phyloP scores from a whole-genome alignment of 1,140 invertebrate genomes.

The Ectropis grisescens region DNA sequence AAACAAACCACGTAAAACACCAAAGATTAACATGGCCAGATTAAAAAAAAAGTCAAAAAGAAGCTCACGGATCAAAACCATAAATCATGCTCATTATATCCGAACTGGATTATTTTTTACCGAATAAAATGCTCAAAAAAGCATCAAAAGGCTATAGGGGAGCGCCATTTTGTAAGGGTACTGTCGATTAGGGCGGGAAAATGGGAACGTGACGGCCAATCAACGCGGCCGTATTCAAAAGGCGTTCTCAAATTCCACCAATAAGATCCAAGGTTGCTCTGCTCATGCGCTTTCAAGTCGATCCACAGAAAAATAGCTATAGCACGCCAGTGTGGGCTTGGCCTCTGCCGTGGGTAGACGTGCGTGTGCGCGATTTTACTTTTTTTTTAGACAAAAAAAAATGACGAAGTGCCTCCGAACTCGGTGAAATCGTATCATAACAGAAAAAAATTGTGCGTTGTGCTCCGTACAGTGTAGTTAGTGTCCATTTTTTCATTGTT shows the following conservation, averaged over 20 bases:
- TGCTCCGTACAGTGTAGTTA: no score
- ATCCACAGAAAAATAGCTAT: slow-evolving; percentile 65
- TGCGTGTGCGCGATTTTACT: slow-evolving; percentile 24
- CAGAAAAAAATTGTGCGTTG: no score
- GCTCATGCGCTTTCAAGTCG: slow-evolving; percentile 60
- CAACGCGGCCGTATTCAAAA: slow-evolving; percentile 21
- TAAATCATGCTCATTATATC: slow-evolving; percentile 70
- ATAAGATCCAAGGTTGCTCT: slow-evolving; percentile 28
- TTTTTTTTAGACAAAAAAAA: slow-evolving; percentile 35
- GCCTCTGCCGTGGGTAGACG: slow-evolving; percentile 44
- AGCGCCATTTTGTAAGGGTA: slow-evolving; percentile 64
- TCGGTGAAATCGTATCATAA: slow-evolving; percentile 28
- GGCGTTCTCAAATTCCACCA: slow-evolving; percentile 49
- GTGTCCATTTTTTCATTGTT: no score
- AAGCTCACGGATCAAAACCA: slow-evolving; percentile 52
- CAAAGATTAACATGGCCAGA: slow-evolving; percentile 58
- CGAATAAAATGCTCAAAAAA: slow-evolving; percentile 66
- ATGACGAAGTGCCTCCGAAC: slow-evolving; percentile 53
- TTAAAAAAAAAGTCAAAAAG: slow-evolving; percentile 45
- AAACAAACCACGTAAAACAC: slow-evolving; percentile 42
- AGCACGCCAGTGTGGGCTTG: slow-evolving; percentile 63
- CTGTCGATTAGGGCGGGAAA: slow-evolving; percentile 52
- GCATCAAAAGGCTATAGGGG: slow-evolving; percentile 63
- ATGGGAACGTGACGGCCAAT: slow-evolving; percentile 42
- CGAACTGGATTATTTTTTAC: slow-evolving; percentile 69